These are phyloP conservation scores for Schizopygopsis malacanthus DNA, from an alignment of 2,797 vertebrate species.

Conservation along the genomic window DNA sequence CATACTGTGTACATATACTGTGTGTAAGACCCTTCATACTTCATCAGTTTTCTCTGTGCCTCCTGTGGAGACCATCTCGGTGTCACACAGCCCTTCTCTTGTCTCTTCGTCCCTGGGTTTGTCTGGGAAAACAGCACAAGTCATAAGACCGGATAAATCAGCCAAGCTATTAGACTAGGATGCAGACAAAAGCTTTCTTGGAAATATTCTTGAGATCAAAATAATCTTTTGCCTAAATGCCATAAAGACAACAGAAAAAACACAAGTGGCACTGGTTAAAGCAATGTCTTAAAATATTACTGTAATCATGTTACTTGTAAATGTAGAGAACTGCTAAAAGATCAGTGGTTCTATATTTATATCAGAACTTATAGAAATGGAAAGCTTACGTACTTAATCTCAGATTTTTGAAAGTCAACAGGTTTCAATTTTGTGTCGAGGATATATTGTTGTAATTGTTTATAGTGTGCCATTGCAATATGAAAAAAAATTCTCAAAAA, in stretches of 20 bases:
- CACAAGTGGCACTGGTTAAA: neutral
- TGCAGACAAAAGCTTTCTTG: neutral
- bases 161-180: neutral
- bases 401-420: neutral
- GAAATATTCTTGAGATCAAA: slow-evolving; percentile 12
- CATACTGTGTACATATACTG: slow-evolving; percentile 71
- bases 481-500: neutral
- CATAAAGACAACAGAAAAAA: neutral
- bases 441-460: neutral
- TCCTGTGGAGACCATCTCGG: slow-evolving; percentile 71
- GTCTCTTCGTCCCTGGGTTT: slow-evolving; percentile 82
- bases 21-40: slow-evolving; percentile 69
- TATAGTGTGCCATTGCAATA: neutral
- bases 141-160: slow-evolving; percentile 8
- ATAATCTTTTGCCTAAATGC: neutral
- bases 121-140: slow-evolving; percentile 64
- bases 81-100: slow-evolving; percentile 79
- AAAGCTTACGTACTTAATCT: neutral
- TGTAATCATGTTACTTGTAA: neutral
- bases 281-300: neutral
- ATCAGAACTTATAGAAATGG: neutral
- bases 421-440: neutral
- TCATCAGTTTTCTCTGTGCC: slow-evolving; percentile 75
- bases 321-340: neutral
- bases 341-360: neutral